These are phyloP conservation scores for Fratercula arctica DNA, from an alignment of 2,797 vertebrate species.

Conservation along the genomic window DNA sequence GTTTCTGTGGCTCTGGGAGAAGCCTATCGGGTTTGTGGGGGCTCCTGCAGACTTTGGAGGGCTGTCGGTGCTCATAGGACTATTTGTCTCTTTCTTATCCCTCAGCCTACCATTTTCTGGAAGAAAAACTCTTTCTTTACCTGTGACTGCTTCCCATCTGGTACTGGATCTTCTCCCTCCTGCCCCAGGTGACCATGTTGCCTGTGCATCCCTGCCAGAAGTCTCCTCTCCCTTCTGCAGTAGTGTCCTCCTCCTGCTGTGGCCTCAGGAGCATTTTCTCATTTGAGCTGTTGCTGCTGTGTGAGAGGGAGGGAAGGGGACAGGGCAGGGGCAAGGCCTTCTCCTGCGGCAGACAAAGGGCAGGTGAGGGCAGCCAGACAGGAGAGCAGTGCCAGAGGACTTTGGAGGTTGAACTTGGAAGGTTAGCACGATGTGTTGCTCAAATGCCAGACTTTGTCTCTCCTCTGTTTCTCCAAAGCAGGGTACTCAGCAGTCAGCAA, in stretches of 20 bases:
- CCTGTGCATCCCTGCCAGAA: background rate
- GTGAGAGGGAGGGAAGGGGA: background rate
- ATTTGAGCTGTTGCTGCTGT: background rate
- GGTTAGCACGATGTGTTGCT: background rate
- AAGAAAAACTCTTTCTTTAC: background rate
- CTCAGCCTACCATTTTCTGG: background rate
- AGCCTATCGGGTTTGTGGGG: rapidly evolving
- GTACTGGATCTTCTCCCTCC: background rate
- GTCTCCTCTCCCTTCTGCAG: background rate
- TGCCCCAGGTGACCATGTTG: background rate
- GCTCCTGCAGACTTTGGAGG: background rate
- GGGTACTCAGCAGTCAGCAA: background rate
- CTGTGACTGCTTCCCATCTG: background rate
- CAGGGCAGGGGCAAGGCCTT: background rate
- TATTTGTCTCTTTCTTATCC: background rate
- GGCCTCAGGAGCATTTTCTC: background rate
- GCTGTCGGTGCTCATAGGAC: background rate
- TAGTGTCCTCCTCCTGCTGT: background rate
- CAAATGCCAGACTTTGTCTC: background rate
- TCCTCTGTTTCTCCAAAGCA: background rate
- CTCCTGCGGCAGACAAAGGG: background rate
- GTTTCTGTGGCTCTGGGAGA: background rate
- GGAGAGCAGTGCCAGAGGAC: background rate
- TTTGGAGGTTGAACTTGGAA: background rate
- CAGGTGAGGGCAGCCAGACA: background rate